Evolutionary conservation across 2,113 vertebrate genomes (phyloP).

Genomic region (Melierax canorus): DNA sequence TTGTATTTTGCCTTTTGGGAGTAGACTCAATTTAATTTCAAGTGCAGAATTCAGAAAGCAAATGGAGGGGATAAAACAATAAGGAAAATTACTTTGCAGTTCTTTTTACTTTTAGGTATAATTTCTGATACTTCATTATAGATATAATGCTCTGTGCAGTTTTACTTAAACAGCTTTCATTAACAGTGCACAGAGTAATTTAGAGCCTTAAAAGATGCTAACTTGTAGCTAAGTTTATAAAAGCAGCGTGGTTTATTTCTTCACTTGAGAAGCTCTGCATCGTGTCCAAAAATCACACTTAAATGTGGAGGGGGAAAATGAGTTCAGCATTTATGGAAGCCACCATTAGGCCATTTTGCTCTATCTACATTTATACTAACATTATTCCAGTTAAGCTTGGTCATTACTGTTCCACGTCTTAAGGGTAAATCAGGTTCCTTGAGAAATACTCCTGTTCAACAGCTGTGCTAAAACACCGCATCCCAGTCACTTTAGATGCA

Average conservation of each 20-base stretch:
- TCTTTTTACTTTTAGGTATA: background rate
- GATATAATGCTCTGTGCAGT: background rate
- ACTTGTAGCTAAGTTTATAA: background rate
- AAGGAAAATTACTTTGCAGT: background rate
- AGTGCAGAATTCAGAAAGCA: background rate
- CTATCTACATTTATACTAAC: background rate
- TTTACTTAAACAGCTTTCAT: background rate
- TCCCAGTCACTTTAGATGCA: background rate
- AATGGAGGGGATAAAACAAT: background rate
- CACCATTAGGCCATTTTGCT: background rate
- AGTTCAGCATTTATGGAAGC: background rate
- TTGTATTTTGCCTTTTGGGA: background rate
- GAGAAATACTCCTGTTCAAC: background rate
- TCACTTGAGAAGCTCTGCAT: background rate
- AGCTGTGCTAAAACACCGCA: background rate
- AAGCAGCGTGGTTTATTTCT: background rate
- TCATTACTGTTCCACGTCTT: background rate
- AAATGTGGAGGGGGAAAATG: accelerated
- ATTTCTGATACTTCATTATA: background rate
- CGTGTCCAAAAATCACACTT: background rate
- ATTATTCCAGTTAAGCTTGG: background rate
- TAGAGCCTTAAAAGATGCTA: background rate
- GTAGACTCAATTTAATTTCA: background rate
- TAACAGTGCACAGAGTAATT: background rate
- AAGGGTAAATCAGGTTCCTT: background rate